Conservation (phyloP, 53 echinoderm and acorn worm species). For the Zoroaster sp. region DNA sequence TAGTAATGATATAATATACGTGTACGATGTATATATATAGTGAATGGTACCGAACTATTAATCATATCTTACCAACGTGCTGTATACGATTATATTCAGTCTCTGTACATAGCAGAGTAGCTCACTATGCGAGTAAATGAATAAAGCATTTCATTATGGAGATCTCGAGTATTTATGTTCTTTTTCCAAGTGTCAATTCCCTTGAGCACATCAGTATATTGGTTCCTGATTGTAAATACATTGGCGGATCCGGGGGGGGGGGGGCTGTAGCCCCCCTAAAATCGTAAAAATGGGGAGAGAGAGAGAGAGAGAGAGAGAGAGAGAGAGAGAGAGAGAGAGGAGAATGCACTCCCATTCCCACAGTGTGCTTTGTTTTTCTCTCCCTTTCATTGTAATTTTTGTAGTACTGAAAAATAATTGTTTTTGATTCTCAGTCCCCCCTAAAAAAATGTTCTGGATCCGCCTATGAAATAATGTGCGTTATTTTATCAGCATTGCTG, state of each 20-base stretch:
- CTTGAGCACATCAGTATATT: too few species aligned
- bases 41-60: conserved; percentile 11
- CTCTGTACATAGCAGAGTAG: background rate
- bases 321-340: background rate
- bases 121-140: conserved; percentile 18
- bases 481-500: too few species aligned
- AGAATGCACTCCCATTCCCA: too few species aligned
- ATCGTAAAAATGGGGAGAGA: background rate
- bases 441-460: too few species aligned
- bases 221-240: background rate
- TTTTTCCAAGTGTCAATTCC: too few species aligned
- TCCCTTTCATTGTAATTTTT: too few species aligned
- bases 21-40: conserved; percentile 29
- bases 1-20: conserved; percentile 19
- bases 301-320: background rate
- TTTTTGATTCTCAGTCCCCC: too few species aligned
- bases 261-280: background rate
- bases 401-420: too few species aligned
- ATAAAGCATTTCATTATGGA: background rate
- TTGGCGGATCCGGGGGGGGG: background rate
- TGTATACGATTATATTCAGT: conserved; percentile 14
- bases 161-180: background rate
- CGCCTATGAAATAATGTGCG: too few species aligned
- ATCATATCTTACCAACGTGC: conserved; percentile 6
- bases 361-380: too few species aligned